Base-by-base conservation (phyloP, 2,797 vertebrate genomes). In the Neosilurus mollespiculum region DNA sequence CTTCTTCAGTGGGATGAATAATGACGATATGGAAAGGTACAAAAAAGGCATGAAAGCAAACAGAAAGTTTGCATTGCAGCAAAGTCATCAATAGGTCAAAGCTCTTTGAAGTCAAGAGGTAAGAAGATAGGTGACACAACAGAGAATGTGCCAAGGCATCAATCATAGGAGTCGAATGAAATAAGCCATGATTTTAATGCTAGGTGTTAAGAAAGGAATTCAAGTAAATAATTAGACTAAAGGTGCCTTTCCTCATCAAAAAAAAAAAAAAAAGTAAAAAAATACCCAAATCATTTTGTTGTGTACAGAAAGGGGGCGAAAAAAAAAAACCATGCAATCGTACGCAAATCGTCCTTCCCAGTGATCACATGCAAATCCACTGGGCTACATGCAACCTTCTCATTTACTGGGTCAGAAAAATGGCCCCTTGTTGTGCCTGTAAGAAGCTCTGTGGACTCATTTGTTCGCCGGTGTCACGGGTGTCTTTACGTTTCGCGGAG, bases 61-160 rank as follows among this genome's bases (percentile, higher is more conserved):
- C 88, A 96, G 80, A 90, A 88, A 90, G 81, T 92, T 92, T 92
- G 86, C 91, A 92, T 88, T 90, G 88, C 89, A 92, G 92, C 94
- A 94, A 93, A 87, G 93, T 93, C 92, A 92, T 89, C 85, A 86
- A 92, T 94, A 95, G 95, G 96, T 95, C 90, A 89, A 65, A 83
- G 77, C 70, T 26, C 86, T 90, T 89, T 91, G 88, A 91, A 88
- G 91, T 85, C 87, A 49, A 76, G 65, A 86, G 85, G 59, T 76
- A 73, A 78, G 67, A 86, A 91, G 76, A 85, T 86, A 80, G 86
- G 90, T 53, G 70, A 87, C 87, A 87, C 73, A 70, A 81, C 16
- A 66, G 53, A 82, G 77, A 64, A 26, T 26, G 72, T 58, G 37
- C 11, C 64, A 61, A 65, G 26, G 56, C 56, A 70, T 34, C 69